phyloP scores from a whole-genome alignment of 2,113 vertebrate genomes.

The Craseonycteris thonglongyai region DNA sequence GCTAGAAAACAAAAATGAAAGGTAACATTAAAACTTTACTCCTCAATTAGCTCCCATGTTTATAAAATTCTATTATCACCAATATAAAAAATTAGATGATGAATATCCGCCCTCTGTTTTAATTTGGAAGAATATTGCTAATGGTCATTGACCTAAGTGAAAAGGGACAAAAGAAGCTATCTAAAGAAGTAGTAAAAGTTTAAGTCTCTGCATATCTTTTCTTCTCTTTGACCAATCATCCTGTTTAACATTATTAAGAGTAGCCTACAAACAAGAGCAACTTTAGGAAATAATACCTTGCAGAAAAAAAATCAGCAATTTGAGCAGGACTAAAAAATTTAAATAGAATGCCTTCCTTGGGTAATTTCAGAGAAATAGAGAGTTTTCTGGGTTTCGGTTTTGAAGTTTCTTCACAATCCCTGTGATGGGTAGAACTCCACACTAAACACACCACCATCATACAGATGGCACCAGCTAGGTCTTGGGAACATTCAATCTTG shows the following conservation, averaged over 20 bases:
- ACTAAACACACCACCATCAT: not conserved
- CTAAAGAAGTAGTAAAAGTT: not conserved
- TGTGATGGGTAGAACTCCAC: not conserved
- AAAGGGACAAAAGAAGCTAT: not conserved
- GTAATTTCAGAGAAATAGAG: not conserved
- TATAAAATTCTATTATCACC: not conserved
- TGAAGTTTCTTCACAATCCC: not conserved
- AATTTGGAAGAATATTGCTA: not conserved
- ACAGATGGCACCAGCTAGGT: not conserved
- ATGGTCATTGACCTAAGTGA: not conserved
- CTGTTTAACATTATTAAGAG: not conserved
- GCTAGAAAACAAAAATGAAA: constrained; percentile 82
- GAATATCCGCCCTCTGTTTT: not conserved
- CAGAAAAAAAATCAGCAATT: not conserved
- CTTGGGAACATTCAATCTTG: not conserved
- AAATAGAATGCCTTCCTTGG: not conserved
- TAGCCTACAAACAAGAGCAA: not conserved
- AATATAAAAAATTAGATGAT: not conserved
- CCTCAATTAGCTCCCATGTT: not conserved
- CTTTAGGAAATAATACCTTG: not conserved
- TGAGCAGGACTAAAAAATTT: not conserved
- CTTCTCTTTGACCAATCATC: not conserved
- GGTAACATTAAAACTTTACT: constrained; percentile 1
- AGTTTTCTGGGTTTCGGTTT: not conserved
- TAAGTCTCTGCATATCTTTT: not conserved